These are phyloP conservation scores for Phlogophora meticulosa DNA, from an alignment of 2,888 invertebrate species.

Conservation along the genomic window DNA sequence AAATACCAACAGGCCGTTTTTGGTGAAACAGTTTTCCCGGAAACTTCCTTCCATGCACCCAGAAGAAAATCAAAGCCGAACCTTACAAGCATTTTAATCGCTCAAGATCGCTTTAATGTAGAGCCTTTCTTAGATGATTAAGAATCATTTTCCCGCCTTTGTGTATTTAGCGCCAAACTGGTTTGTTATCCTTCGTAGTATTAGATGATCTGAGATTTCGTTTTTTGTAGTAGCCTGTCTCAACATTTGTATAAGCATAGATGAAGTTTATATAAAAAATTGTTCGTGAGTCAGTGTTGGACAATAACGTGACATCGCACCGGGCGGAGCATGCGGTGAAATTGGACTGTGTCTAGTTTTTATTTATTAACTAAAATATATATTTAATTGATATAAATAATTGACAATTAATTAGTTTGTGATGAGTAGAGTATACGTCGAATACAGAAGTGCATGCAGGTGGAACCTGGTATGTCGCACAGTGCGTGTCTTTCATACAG, in stretches of 20 bases:
- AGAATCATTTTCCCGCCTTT: conserved; percentile 65
- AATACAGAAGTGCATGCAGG: conserved; percentile 48
- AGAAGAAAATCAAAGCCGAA: conserved; percentile 24
- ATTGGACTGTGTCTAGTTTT: conserved; percentile 42
- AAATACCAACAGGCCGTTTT: conserved; percentile 72
- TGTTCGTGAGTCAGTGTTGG: conserved; percentile 50
- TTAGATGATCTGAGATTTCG: conserved; percentile 40
- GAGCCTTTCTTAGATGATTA: conserved; percentile 29
- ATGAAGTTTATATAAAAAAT: conserved; percentile 41
- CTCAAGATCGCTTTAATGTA: conserved; percentile 43
- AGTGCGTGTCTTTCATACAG: conserved; percentile 45
- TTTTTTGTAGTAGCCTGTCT: conserved; percentile 46
- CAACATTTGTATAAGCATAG: conserved; percentile 28
- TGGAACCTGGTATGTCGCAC: conserved; percentile 47
- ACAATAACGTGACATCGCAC: conserved; percentile 42
- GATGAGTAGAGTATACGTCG: conserved; percentile 14
- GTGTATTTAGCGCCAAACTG: conserved; percentile 55
- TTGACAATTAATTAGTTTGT: conserved; percentile 26
- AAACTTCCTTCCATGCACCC: conserved; percentile 26
- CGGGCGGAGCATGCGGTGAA: conserved; percentile 47
- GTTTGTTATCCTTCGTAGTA: conserved; percentile 51
- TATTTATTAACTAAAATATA: conserved; percentile 18
- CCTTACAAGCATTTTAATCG: conserved; percentile 29
- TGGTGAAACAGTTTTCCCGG: conserved; percentile 44
- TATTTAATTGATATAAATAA: conserved; percentile 23